phyloP scores from a whole-genome alignment of 2,888 invertebrate genomes.

The Eremobia ochroleuca region DNA sequence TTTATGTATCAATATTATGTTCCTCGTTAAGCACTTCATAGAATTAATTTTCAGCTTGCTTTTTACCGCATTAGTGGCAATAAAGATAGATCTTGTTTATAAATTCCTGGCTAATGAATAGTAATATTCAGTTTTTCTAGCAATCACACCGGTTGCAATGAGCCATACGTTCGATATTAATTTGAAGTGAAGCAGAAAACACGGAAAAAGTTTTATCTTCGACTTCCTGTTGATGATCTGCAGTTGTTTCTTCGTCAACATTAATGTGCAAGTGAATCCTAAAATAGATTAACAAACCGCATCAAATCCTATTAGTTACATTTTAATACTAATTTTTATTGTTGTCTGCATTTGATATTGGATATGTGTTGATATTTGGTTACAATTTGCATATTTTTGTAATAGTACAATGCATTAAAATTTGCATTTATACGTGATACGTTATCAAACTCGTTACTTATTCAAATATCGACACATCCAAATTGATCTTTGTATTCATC shows the following conservation, averaged over 20 bases:
- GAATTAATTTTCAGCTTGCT: slow-evolving; percentile 39
- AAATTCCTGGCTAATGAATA: slow-evolving; percentile 50
- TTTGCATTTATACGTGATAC: slow-evolving; percentile 62
- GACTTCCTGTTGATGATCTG: slow-evolving; percentile 26
- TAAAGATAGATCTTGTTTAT: slow-evolving; percentile 40
- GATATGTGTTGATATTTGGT: slow-evolving; percentile 48
- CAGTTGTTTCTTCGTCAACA: slow-evolving; percentile 21
- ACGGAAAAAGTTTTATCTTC: slow-evolving; percentile 21
- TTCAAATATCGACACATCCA: slow-evolving; percentile 33
- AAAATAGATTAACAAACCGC: slow-evolving; percentile 11
- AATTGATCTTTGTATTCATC: slow-evolving; percentile 44
- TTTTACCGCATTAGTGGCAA: slow-evolving; percentile 13
- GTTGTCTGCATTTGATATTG: slow-evolving; percentile 39
- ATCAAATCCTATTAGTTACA: slow-evolving; percentile 4
- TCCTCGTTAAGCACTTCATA: slow-evolving; percentile 9
- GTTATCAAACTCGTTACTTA: slow-evolving; percentile 50
- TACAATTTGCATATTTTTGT: slow-evolving; percentile 63
- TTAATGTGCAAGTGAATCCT: slow-evolving; percentile 11
- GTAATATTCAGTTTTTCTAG: slow-evolving; percentile 13
- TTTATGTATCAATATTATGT: slow-evolving; percentile 45
- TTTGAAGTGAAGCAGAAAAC: slow-evolving; percentile 22
- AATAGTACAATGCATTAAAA: slow-evolving; percentile 51
- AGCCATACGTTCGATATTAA: slow-evolving; percentile 18
- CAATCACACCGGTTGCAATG: slow-evolving; percentile 35
- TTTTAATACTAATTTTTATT: slow-evolving; percentile 28